Evolutionary conservation across 2,113 vertebrate species (phyloP).

Genomic region (Phrynosoma platyrhinos): DNA sequence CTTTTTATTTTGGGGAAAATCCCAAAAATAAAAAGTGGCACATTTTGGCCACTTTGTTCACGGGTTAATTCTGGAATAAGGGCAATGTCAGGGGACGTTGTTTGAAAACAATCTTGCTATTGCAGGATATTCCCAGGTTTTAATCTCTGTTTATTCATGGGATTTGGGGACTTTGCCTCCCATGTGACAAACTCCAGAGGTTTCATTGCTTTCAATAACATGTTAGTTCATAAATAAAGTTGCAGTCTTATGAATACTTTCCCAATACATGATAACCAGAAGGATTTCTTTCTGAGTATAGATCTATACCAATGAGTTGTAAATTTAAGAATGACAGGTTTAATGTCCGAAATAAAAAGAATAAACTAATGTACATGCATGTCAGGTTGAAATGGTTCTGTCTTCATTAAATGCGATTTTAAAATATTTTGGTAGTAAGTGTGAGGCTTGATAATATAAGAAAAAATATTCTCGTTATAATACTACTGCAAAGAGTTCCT

Average conservation of each 20-base stretch:
- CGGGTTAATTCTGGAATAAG: no score
- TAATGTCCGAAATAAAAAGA: neutral
- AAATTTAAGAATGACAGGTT: neutral
- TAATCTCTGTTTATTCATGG: no score
- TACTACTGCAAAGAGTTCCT: conserved; percentile 11
- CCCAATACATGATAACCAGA: neutral
- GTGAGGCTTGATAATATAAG: neutral
- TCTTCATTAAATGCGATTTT: conserved; percentile 24
- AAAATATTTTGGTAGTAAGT: neutral
- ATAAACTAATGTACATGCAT: neutral
- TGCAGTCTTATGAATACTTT: neutral
- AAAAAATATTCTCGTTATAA: neutral
- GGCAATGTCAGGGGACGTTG: no score
- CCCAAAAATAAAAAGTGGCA: no score
- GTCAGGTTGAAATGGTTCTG: neutral
- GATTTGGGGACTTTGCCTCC: no score
- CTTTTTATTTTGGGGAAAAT: no score
- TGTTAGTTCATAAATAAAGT: neutral
- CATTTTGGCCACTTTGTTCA: no score
- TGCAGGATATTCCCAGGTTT: no score
- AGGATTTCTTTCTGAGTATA: neutral
- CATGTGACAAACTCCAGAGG: no score
- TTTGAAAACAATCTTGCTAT: no score
- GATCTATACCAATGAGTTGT: no score
- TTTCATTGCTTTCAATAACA: neutral